A percentile compares a stretch with the other conserved stretches of the same genome.
These are phyloP conservation scores for Lutjanus campechanus DNA, from an alignment of 2,797 vertebrate species.

Conservation along the genomic window DNA sequence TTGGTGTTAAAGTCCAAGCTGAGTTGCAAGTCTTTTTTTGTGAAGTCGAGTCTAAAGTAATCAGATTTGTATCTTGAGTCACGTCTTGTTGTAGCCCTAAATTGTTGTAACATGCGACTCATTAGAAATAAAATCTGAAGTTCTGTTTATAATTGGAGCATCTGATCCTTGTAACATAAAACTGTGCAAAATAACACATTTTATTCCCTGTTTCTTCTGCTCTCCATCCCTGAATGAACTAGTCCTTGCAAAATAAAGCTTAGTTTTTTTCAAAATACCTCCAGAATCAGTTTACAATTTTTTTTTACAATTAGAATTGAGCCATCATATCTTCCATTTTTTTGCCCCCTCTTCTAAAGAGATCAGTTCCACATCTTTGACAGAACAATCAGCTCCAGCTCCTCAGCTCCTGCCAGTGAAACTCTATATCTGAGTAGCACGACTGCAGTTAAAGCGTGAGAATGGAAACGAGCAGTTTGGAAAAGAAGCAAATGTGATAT, in stretches of 20 bases:
- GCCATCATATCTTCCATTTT: slow-evolving; percentile 6
- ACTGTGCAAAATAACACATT: background rate
- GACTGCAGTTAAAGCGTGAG: slow-evolving; percentile 48
- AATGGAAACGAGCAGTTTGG: slow-evolving; percentile 55
- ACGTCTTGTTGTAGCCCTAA: background rate
- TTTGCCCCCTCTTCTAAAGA: background rate
- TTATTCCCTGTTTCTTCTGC: background rate
- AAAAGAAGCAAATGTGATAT: slow-evolving; percentile 53
- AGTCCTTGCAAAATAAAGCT: background rate
- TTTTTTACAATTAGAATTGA: background rate
- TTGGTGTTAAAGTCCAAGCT: no score
- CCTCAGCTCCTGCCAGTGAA: slow-evolving; percentile 44
- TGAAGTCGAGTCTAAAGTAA: no score
- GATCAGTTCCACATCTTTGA: slow-evolving; percentile 28
- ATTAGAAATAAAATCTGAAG: background rate
- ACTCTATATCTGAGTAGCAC: slow-evolving; percentile 28
- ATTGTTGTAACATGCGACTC: no score
- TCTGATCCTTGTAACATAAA: background rate
- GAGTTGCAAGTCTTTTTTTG: no score
- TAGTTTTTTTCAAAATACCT: background rate
- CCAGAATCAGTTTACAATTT: background rate
- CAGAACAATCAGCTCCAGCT: slow-evolving; percentile 31
- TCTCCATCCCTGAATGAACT: background rate
- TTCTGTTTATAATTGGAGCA: background rate
- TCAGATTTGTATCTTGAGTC: no score